Conservation (phyloP, 2,888 invertebrate genomes). For the Acleris holmiana region DNA sequence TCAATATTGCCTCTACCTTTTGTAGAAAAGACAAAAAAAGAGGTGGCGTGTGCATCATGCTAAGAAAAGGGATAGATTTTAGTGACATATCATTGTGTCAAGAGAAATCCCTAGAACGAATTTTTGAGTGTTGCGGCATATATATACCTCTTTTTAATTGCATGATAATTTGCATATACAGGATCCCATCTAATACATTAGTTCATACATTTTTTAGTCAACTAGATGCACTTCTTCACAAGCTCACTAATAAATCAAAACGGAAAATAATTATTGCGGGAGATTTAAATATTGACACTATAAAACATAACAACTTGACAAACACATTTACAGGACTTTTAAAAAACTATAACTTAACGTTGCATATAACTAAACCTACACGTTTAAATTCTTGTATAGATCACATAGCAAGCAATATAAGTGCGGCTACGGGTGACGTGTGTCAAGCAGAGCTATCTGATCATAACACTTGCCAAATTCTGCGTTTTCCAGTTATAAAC, state of each 20-base stretch:
- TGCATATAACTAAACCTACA: constrained; percentile 2
- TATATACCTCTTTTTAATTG: neutral
- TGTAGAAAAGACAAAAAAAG: neutral
- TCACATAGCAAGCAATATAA: constrained; percentile 23
- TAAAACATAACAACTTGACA: neutral
- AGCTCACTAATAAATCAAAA: neutral
- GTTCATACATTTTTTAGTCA: neutral
- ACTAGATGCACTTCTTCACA: neutral
- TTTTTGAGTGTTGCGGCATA: neutral
- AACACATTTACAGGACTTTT: neutral
- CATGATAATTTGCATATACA: neutral
- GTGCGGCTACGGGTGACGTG: neutral
- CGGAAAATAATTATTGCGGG: neutral
- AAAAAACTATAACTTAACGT: constrained; percentile 4
- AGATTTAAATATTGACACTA: constrained; percentile 3
- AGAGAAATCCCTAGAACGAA: neutral
- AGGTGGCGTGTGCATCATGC: neutral
- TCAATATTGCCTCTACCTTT: neutral
- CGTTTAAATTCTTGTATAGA: constrained; percentile 18
- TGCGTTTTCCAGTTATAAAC: constrained; percentile 1
- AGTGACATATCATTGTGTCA: neutral
- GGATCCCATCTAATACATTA: neutral
- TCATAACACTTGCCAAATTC: constrained; percentile 22
- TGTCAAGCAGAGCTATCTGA: neutral
- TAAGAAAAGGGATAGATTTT: neutral